phyloP scores from a whole-genome alignment of 2,888 invertebrate genomes.

The Stenotaenia linearis region DNA sequence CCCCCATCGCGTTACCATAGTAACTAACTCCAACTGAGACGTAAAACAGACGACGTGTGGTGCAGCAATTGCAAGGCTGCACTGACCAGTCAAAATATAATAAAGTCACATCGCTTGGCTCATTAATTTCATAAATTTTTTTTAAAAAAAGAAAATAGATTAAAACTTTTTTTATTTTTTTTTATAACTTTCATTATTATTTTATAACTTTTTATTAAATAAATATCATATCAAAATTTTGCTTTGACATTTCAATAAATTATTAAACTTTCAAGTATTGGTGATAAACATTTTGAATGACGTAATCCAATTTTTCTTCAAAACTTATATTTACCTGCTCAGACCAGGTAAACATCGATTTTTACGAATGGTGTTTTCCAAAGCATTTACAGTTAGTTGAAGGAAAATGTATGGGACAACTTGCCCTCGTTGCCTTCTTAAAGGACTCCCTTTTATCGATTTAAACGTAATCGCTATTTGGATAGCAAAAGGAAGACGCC shows the following conservation, averaged over 20 bases:
- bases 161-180: not conserved
- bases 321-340: not conserved
- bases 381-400: not conserved
- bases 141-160: too few relatives aligned
- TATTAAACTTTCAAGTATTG: too few relatives aligned
- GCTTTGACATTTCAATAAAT: too few relatives aligned
- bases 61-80: not conserved
- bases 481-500: conserved; percentile 13
- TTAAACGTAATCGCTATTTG: conserved; percentile 18
- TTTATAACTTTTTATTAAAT: too few relatives aligned
- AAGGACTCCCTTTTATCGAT: not conserved
- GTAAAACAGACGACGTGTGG: conserved; percentile 11
- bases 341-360: not conserved
- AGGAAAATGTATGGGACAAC: conserved; percentile 3
- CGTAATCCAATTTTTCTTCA: too few relatives aligned
- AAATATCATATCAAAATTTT: too few relatives aligned
- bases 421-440: conserved; percentile 1
- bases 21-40: conserved; percentile 1
- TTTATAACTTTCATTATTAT: too few relatives aligned
- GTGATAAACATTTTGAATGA: not conserved
- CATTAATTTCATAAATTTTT: not conserved
- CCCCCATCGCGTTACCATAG: conserved; percentile 11
- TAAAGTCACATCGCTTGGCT: not conserved
- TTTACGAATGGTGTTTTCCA: not conserved
- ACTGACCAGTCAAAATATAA: conserved; percentile 3